Base-by-base conservation (phyloP, 2,888 invertebrate species). In the Margaritifera margaritifera region DNA sequence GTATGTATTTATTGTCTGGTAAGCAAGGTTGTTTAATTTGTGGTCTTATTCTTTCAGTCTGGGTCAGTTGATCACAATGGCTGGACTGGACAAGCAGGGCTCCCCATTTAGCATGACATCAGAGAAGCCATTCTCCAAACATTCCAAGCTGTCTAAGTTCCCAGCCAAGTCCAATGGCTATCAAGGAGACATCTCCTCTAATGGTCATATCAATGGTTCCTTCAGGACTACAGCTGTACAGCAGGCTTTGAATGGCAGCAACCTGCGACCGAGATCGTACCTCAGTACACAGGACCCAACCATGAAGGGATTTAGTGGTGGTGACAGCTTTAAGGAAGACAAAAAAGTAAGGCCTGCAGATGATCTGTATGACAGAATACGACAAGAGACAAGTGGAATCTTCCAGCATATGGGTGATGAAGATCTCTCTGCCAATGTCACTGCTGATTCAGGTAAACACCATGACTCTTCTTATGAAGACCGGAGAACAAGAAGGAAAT, bases 21-120 rank as follows among this genome's bases (percentile, higher is more conserved):
- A 3, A 42, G 15, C 15, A 42, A 11, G 2, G 15, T 42, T 42
- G 42, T 42, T 56, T 56, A 22, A 20, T 60, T 4, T 22, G 2
- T 19, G 27, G 1, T 64, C 42, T 64, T 62, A 60, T 51, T 67
- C 25, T 81, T 81, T 42, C 80, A 89, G 89, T 4, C 81, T 89
- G 11, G 87, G 88, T 24, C 82, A 88, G 75, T 79, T 89, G 72
- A 86, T 88, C 61, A 81, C 84, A 8, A 82, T 88, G 83, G 88
- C 89, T 6, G 88, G 88, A 1, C 71, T 89, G 4, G 87, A 88
- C 53, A 71, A 81, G 8, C 70, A 79, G n/a, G 80, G 71, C 42
- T 81, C 81, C 15, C 81, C 82, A 4, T 81, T 84, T 63, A 74
- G 69, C 59, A 61, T 62, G 51, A 31, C 31, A 55, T 70, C 74